Base-by-base conservation (phyloP, 2,888 invertebrate genomes). In the Agonopterix heracliana region DNA sequence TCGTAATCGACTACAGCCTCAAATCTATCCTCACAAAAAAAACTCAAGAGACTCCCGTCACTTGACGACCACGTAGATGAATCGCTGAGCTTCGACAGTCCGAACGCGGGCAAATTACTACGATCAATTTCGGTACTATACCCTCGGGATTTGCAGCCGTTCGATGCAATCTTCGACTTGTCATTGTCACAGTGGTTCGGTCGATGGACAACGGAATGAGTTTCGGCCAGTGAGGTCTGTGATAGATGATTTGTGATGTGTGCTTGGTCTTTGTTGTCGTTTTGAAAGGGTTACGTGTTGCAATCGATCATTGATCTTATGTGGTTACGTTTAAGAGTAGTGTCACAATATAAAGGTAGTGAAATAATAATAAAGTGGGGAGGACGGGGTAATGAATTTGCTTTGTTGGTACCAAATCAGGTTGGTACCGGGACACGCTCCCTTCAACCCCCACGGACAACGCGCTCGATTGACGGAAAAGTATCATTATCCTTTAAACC, bases 111-210 rank as follows among this genome's bases (percentile, higher is more conserved):
- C 74, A 82, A 82, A 84, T 85, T 80, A 80, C 82, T 63, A 59
- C 78, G 75, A 84, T 84, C 83, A 81, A 83, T 83, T 78, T 69
- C 73, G 63, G 66, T 54, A 60, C 64, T 61, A 57, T 66, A 60
- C 75, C 68, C 66, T 43, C 51, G 74, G 74, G 78, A 78, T 75
- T 78, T 74, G 75, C 76, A 74, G 69, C 69, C 68, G 71, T 69
- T 56, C 63, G 66, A 64, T 77, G 78, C 81, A 83, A 82, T 84
- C 83, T 84, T 81, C 80, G 61, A 81, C 81, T 83, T 81, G 79
- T 84, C 83, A 79, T 72, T 80, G 83, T 81, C 78, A 76, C 60
- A 61, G 66, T 63, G 66, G 64, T 63, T 26, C 13, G 40, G 5
- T 10, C 9, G 45, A 47, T 36, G 50, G 44, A 47, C 40, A 34